Percentiles rank a stretch among this genome's conserved stretches.
These are phyloP conservation scores for Phaethon lepturus DNA, from an alignment of 2,113 vertebrate species.

Conservation along the genomic window DNA sequence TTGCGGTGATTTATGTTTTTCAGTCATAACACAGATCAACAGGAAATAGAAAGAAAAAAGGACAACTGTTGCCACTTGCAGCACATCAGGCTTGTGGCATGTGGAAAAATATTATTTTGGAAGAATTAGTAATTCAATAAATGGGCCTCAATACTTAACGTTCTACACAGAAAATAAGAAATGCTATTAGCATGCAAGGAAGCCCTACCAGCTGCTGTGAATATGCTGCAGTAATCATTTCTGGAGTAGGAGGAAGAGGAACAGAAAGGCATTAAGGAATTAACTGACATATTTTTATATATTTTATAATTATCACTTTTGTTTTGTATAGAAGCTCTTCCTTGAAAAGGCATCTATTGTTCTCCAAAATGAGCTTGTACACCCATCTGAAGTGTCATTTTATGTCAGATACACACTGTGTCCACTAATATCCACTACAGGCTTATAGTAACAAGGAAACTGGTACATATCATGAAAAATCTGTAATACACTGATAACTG, in stretches of 20 bases:
- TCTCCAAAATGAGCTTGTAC: neutral
- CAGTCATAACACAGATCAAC: neutral
- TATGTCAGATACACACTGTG: neutral
- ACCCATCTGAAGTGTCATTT: neutral
- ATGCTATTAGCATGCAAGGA: neutral
- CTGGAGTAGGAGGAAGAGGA: conserved; percentile 27
- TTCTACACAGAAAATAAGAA: neutral
- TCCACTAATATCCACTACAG: neutral
- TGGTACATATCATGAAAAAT: neutral
- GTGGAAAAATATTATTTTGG: neutral
- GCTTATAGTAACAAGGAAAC: neutral
- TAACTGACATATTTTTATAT: neutral
- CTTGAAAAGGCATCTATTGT: neutral
- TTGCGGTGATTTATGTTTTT: neutral
- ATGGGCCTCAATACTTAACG: neutral
- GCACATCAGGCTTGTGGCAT: neutral
- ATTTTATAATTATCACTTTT: neutral
- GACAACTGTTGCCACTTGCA: neutral
- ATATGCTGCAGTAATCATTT: conserved; percentile 22
- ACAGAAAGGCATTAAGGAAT: conserved; percentile 7
- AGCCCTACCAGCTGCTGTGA: conserved; percentile 13
- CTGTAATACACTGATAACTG: neutral
- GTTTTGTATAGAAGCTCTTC: neutral
- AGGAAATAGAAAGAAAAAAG: neutral
- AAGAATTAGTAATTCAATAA: neutral